Conservation (phyloP, 2,797 vertebrate genomes). For the Lutjanus campechanus region DNA sequence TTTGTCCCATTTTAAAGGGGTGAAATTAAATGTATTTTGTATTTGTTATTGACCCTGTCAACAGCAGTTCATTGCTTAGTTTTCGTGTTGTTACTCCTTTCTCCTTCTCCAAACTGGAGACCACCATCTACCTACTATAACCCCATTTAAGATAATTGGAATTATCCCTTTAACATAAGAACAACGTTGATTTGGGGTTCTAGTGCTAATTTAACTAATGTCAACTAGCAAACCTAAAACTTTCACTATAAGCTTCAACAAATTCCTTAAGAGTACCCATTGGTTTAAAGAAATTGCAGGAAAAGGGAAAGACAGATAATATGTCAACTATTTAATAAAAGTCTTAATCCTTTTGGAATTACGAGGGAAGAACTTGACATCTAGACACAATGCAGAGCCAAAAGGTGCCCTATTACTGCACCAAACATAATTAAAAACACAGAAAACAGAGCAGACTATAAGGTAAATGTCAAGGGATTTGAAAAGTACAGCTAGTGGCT, state of each 20-base stretch:
- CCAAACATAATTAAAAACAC: slow-evolving; percentile 4
- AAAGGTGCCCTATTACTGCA: slow-evolving; percentile 17
- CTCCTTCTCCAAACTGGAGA: too few species aligned
- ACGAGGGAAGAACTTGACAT: neutral
- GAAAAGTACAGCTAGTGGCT: slow-evolving; percentile 15
- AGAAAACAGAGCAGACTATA: slow-evolving; percentile 13
- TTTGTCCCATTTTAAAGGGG: too few species aligned
- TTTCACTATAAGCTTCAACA: neutral
- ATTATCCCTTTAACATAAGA: too few species aligned
- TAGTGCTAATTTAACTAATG: neutral
- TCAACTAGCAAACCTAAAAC: neutral
- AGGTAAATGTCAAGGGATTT: slow-evolving; percentile 9
- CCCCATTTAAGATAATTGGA: too few species aligned
- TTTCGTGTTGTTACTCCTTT: too few species aligned
- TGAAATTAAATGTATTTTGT: too few species aligned
- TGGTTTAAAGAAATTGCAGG: neutral
- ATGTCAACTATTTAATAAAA: slow-evolving; percentile 1
- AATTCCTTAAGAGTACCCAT: neutral
- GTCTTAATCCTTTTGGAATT: neutral
- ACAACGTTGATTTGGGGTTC: neutral
- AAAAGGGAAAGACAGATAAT: neutral
- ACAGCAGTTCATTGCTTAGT: too few species aligned
- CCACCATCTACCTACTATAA: too few species aligned
- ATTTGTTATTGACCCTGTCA: too few species aligned
- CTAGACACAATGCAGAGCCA: neutral